Evolutionary conservation across 2,113 vertebrate species (phyloP).

Genomic region (Rhea americana): DNA sequence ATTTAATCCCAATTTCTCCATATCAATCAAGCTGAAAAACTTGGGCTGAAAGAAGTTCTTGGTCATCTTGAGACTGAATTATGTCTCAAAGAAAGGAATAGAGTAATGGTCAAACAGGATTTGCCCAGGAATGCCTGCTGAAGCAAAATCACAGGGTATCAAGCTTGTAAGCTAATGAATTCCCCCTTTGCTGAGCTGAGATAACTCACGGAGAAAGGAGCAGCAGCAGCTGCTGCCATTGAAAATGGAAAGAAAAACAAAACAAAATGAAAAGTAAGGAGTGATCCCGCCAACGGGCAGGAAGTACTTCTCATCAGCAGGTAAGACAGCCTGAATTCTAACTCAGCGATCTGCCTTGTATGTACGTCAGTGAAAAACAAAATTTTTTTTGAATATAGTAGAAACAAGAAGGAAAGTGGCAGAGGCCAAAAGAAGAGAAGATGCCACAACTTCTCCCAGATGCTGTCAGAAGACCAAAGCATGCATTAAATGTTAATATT

Average conservation of each 20-base stretch:
- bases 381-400: not conserved
- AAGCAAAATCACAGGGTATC: no score
- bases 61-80: not conserved
- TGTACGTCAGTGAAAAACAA: not conserved
- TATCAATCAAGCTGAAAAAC: not conserved
- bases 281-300: not conserved
- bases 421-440: not conserved
- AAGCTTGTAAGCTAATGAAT: not conserved
- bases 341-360: not conserved
- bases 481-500: no score
- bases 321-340: not conserved
- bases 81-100: accelerated
- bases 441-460: not conserved
- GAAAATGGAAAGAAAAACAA: not conserved
- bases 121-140: not conserved
- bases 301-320: not conserved
- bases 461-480: not conserved
- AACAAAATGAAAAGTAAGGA: not conserved
- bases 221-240: accelerated
- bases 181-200: not conserved
- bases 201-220: not conserved
- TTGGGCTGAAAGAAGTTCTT: not conserved
- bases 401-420: not conserved
- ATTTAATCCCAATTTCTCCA: not conserved
- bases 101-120: not conserved